A percentile compares a stretch with the other conserved stretches of the same genome.
Evolutionary conservation across 2,888 invertebrate species (phyloP).

Genomic region (Habroteleia sp.): DNA sequence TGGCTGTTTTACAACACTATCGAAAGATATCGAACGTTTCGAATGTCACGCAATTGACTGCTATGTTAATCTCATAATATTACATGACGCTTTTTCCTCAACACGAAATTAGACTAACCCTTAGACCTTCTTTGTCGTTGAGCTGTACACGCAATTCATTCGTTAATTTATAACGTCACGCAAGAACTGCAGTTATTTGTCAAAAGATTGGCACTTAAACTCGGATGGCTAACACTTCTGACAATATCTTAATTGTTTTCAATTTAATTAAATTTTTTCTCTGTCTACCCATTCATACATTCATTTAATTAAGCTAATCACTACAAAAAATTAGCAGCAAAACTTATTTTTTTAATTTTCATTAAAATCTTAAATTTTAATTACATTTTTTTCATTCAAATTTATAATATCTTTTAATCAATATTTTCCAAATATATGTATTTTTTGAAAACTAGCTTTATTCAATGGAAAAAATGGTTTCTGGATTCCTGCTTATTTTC

Average conservation of each 20-base stretch:
- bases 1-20: slow-evolving; percentile 47
- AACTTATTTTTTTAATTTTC: too few relatives aligned
- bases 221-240: slow-evolving; percentile 34
- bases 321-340: too few relatives aligned
- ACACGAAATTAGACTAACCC: slow-evolving; percentile 20
- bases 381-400: too few relatives aligned
- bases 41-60: slow-evolving; percentile 45
- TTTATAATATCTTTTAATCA: too few relatives aligned
- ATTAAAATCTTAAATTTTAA: too few relatives aligned
- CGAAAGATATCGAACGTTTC: slow-evolving; percentile 52
- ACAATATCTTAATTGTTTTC: slow-evolving; percentile 53
- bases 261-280: slow-evolving; percentile 46
- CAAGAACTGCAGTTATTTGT: slow-evolving; percentile 46
- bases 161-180: slow-evolving; percentile 66
- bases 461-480: too few relatives aligned
- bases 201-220: slow-evolving; percentile 15
- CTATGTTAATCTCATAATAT: slow-evolving; percentile 24
- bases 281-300: too few relatives aligned
- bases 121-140: slow-evolving; percentile 35
- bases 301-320: too few relatives aligned
- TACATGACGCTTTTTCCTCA: slow-evolving; percentile 30
- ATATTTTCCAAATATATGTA: too few relatives aligned
- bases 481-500: too few relatives aligned
- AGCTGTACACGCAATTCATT: slow-evolving; percentile 62
- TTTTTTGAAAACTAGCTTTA: too few relatives aligned